A percentile compares a stretch with the other conserved stretches of the same genome.
Conservation (phyloP, 1,140 invertebrate species). For the Sesamia nonagrioides region DNA sequence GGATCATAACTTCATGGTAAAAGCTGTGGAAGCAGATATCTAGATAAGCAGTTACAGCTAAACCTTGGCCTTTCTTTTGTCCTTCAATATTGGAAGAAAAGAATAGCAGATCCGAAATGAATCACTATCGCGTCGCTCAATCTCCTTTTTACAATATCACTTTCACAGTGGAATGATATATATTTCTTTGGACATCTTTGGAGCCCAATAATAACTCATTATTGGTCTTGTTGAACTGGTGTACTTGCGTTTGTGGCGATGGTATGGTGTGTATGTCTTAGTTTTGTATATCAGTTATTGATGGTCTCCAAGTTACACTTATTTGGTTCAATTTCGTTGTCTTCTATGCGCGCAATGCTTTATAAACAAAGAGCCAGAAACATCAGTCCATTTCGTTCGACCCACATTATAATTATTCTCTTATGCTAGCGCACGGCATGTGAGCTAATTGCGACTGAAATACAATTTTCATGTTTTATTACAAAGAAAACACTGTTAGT, state of each 20-base stretch:
- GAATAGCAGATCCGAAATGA: not conserved
- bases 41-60: too few relatives aligned
- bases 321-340: not conserved
- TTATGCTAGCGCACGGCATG: constrained; percentile 10
- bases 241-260: too few relatives aligned
- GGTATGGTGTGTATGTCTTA: not conserved
- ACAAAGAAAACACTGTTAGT: too few relatives aligned
- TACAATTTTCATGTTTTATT: constrained; percentile 28
- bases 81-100: not conserved
- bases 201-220: too few relatives aligned
- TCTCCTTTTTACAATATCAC: constrained; percentile 8
- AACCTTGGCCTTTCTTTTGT: not conserved
- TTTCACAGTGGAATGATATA: not conserved
- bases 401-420: constrained; percentile 11
- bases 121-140: not conserved
- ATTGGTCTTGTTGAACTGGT: too few relatives aligned
- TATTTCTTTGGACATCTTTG: not conserved
- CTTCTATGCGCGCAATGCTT: not conserved
- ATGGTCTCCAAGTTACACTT: not conserved
- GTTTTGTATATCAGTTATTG: too few relatives aligned
- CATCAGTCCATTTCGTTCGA: not conserved
- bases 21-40: too few relatives aligned
- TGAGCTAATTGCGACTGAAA: constrained; percentile 2
- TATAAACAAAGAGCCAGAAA: not conserved
- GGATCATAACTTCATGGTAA: too few relatives aligned